A percentile compares a stretch with the other conserved stretches of the same genome.
Conservation (phyloP, 2,113 vertebrate genomes). For the Amia ocellicauda region DNA sequence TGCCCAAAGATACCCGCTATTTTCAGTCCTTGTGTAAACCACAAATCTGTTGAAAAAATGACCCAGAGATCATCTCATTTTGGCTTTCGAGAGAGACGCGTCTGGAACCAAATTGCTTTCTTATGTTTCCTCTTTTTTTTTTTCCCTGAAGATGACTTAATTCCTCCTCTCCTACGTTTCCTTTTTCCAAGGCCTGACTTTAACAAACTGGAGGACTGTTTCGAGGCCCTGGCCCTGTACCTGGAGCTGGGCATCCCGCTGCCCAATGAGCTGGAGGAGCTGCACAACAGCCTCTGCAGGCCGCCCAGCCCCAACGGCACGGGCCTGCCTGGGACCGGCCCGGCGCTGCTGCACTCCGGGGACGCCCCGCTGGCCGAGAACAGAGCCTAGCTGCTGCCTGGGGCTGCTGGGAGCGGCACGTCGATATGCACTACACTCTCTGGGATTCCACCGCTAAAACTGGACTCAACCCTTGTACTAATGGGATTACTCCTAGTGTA, state of each 20-base stretch:
- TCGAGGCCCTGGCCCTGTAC: constrained; percentile 84
- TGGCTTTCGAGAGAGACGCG: constrained; percentile 24
- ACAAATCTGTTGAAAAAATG: constrained; percentile 2
- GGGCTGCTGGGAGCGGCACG: constrained; percentile 12
- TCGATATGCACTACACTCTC: constrained; percentile 26
- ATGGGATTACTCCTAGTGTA: no score
- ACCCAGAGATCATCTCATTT: constrained; percentile 27
- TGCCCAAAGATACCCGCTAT: not conserved
- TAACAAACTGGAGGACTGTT: constrained; percentile 91
- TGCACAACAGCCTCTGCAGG: constrained; percentile 72
- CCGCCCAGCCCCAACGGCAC: constrained; percentile 47
- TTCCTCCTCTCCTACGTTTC: constrained; percentile 9
- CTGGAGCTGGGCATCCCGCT: constrained; percentile 89
- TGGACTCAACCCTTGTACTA: constrained; percentile 53
- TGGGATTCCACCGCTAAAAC: no score
- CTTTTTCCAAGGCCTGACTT: constrained; percentile 76
- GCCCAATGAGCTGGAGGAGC: constrained; percentile 85
- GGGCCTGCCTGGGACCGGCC: constrained; percentile 29
- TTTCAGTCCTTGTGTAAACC: constrained; percentile 7
- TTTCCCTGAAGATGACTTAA: not conserved
- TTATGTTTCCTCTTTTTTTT: constrained; percentile 22
- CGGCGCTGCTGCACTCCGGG: constrained; percentile 32
- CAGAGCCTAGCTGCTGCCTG: constrained; percentile 36
- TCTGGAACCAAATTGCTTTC: constrained; percentile 41
- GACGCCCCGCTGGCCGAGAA: constrained; percentile 30